Conservation (phyloP, 2,113 vertebrate genomes). For the Loxodonta africana region DNA sequence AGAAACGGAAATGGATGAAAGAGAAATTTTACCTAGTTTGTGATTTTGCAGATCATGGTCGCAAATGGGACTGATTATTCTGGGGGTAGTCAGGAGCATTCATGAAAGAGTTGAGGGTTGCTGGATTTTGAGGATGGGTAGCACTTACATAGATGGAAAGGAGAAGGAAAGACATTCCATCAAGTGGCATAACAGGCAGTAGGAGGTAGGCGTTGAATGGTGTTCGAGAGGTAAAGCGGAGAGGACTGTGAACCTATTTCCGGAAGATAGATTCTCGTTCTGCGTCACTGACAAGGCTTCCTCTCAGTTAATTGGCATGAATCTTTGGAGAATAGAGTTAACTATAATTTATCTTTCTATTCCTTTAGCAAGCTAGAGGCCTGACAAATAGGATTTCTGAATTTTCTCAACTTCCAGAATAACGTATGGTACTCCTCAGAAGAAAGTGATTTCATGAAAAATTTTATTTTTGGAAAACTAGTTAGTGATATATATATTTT, state of each 20-base stretch:
- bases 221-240: not conserved
- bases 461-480: conserved; percentile 49
- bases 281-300: not conserved
- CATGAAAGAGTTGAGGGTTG: not conserved
- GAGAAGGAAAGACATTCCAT: not conserved
- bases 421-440: not conserved
- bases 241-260: not conserved
- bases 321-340: not conserved
- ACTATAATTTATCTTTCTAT: not conserved
- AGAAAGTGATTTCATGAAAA: conserved; percentile 34
- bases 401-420: conserved; percentile 53
- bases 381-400: conserved; percentile 17
- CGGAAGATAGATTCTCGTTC: not conserved
- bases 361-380: not conserved
- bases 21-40: not conserved
- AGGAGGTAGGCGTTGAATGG: not conserved
- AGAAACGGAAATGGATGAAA: not conserved
- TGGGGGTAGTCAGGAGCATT: not conserved
- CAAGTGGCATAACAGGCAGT: rapidly evolving
- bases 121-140: not conserved
- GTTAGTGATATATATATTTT: conserved; percentile 39
- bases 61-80: not conserved
- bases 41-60: not conserved
- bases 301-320: not conserved
- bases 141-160: not conserved